phyloP scores from a whole-genome alignment of 2,113 vertebrate genomes.

The Cairina moschata region DNA sequence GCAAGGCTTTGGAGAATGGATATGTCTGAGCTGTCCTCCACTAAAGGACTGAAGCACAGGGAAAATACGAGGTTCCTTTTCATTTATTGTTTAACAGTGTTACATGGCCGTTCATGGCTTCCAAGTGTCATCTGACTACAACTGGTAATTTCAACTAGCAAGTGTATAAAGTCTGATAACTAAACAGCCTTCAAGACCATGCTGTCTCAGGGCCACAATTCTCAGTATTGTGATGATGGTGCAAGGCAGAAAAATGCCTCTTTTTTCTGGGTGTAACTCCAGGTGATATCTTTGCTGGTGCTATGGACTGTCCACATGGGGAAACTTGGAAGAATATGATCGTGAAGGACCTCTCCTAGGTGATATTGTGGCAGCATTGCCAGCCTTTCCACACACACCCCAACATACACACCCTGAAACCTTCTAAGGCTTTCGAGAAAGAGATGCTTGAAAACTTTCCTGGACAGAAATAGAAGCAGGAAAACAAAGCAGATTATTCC shows the following conservation, averaged over 20 bases:
- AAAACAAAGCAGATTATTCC: neutral
- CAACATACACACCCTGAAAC: neutral
- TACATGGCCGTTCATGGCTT: neutral
- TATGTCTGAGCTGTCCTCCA: neutral
- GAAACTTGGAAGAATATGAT: accelerated
- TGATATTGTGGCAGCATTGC: neutral
- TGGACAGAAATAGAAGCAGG: neutral
- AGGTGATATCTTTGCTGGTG: neutral
- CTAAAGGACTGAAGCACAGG: neutral
- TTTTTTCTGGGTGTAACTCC: neutral
- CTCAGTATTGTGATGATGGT: neutral
- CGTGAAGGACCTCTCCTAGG: neutral
- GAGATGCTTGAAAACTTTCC: neutral
- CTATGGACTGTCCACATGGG: accelerated
- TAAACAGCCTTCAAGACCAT: neutral
- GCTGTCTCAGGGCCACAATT: accelerated
- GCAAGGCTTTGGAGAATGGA: accelerated
- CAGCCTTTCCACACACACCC: neutral
- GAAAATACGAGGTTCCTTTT: neutral
- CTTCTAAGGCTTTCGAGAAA: neutral
- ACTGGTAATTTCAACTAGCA: neutral
- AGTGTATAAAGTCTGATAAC: neutral
- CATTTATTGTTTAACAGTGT: neutral
- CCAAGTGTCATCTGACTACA: neutral
- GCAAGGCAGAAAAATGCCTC: neutral